Percentiles rank a stretch among this genome's conserved stretches.
Conservation (phyloP, 37 sponge, comb jelly and placozoan genomes). For the Spongilla lacustris region DNA sequence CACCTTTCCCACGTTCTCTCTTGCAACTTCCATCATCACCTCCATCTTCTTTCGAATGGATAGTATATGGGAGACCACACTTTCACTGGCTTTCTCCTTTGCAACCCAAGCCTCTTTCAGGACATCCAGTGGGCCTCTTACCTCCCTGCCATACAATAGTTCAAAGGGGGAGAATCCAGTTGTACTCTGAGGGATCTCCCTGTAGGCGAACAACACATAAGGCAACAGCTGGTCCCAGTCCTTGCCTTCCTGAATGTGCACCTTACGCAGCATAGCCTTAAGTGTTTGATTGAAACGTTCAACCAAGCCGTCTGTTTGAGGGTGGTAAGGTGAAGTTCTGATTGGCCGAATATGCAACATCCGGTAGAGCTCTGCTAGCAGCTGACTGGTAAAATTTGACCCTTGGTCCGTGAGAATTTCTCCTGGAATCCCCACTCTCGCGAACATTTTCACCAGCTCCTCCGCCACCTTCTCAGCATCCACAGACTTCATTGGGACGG, state of each 20-base stretch:
- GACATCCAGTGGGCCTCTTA: constrained; percentile 32
- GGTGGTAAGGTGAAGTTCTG: constrained; percentile 37
- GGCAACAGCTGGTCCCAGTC: constrained; percentile 26
- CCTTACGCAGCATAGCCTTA: constrained; percentile 20
- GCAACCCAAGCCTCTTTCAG: constrained; percentile 26
- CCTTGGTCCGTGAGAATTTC: constrained; percentile 31
- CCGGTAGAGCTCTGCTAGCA: constrained; percentile 24
- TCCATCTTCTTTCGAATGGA: constrained; percentile 8
- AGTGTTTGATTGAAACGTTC: constrained; percentile 32
- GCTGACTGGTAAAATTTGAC: constrained; percentile 8
- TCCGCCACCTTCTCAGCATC: constrained; percentile 23
- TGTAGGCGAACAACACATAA: constrained; percentile 26
- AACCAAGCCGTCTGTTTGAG: constrained; percentile 45
- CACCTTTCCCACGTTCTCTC: constrained; percentile 36
- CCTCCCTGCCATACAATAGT: no score
- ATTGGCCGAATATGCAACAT: constrained; percentile 15
- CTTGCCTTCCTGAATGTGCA: background rate
- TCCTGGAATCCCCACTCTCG: constrained; percentile 25
- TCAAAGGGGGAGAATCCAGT: constrained; percentile 46
- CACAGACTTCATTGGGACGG: no score
- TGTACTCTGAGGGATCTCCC: constrained; percentile 32
- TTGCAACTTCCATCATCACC: background rate
- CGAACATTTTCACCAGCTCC: no score
- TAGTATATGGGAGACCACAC: constrained; percentile 7
- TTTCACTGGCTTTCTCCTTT: background rate